A percentile compares a stretch with the other conserved stretches of the same genome.
These are phyloP conservation scores for Aplochiton taeniatus DNA, from an alignment of 2,797 vertebrate species.

Conservation along the genomic window DNA sequence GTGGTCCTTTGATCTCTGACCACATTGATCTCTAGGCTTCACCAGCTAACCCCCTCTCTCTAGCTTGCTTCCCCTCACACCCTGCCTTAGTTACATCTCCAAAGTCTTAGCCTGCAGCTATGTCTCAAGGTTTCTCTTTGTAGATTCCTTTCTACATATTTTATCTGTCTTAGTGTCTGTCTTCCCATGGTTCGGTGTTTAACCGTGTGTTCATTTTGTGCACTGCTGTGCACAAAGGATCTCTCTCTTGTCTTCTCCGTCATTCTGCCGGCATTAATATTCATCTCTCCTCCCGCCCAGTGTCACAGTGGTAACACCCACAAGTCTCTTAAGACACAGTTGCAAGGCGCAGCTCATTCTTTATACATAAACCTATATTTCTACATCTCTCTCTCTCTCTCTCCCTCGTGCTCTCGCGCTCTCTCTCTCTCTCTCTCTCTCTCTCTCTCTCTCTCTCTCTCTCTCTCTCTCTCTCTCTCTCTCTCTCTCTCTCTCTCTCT, in stretches of 20 bases:
- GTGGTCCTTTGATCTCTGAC: conserved; percentile 67
- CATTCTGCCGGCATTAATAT: conserved; percentile 31
- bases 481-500: neutral
- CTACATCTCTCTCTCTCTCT: neutral
- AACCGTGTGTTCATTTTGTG: neutral
- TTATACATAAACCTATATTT: neutral
- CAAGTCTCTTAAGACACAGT: conserved; percentile 11
- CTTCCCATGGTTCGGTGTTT: neutral
- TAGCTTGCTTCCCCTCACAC: conserved; percentile 41
- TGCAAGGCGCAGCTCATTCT: neutral
- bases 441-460: conserved; percentile 11
- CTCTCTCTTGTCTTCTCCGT: neutral
- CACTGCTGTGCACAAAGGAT: neutral
- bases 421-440: conserved; percentile 8
- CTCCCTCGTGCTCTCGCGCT: neutral
- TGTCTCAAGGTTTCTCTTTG: conserved; percentile 48
- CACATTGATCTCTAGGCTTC: conserved; percentile 64
- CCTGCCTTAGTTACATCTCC: conserved; percentile 40
- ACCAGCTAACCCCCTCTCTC: conserved; percentile 55
- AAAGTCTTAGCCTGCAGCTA: conserved; percentile 48
- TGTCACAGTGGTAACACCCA: conserved; percentile 14
- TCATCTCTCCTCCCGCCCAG: conserved; percentile 32
- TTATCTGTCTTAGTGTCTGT: neutral
- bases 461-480: neutral
- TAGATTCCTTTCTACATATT: conserved; percentile 43